Evolutionary conservation across 2,797 vertebrate genomes (phyloP).

Genomic region (Lophotriccus pileatus): DNA sequence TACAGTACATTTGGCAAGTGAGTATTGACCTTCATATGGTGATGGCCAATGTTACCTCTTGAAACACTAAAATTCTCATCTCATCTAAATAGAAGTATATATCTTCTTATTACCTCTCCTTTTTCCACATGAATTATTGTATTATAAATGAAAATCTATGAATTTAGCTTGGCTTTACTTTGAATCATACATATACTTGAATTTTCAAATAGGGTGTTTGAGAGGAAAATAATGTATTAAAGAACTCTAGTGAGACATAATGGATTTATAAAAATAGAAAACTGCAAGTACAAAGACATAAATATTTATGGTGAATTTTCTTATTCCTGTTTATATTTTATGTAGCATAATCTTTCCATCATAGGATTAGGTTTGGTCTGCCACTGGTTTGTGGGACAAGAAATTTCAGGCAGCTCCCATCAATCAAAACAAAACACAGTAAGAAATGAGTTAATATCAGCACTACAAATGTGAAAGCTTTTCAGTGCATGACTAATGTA

Average conservation of each 20-base stretch:
- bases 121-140: not conserved
- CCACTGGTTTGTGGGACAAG: not conserved
- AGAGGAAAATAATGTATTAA: constrained; percentile 40
- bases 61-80: not conserved
- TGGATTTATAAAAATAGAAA: constrained; percentile 48
- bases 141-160: not conserved
- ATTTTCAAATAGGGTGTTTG: constrained; percentile 33
- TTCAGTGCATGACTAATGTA: not conserved
- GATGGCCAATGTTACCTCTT: not conserved
- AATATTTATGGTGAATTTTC: constrained; percentile 47
- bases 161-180: constrained; percentile 23
- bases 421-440: not conserved
- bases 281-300: constrained; percentile 1
- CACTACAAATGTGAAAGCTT: not conserved
- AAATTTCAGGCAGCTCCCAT: not conserved
- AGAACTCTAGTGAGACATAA: constrained; percentile 24
- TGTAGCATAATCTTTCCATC: not conserved
- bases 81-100: not conserved
- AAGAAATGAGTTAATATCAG: not conserved
- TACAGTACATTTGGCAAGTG: not conserved
- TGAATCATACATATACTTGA: constrained; percentile 6
- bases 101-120: not conserved
- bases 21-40: not conserved
- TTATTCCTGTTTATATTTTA: not conserved
- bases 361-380: not conserved